phyloP scores from a whole-genome alignment of 1,140 invertebrate species.

The Papilio polyxenes region DNA sequence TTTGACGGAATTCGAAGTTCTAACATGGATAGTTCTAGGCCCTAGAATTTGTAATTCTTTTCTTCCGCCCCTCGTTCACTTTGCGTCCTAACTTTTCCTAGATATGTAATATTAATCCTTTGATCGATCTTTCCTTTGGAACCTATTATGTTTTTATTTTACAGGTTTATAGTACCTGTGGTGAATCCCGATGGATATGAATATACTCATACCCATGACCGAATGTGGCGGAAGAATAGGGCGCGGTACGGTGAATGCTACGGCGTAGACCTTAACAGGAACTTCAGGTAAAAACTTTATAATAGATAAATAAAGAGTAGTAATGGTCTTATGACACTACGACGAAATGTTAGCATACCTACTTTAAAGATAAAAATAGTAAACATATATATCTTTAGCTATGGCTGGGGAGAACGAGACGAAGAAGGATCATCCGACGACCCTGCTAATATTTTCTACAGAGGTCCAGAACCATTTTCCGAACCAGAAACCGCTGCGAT shows the following conservation, averaged over 20 bases:
- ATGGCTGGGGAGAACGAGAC: constrained; percentile 69
- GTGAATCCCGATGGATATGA: constrained; percentile 89
- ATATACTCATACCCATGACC: constrained; percentile 82
- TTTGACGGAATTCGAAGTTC: too few relatives aligned
- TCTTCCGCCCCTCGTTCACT: too few relatives aligned
- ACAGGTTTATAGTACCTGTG: constrained; percentile 85
- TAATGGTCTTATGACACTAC: not conserved
- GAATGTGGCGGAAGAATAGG: constrained; percentile 89
- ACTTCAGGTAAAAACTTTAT: constrained; percentile 78
- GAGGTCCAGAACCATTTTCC: constrained; percentile 89
- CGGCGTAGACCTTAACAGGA: constrained; percentile 86
- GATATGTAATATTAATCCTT: too few relatives aligned
- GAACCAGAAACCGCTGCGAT: constrained; percentile 90
- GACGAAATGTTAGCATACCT: too few relatives aligned
- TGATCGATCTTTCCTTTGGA: too few relatives aligned
- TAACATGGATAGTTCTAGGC: too few relatives aligned
- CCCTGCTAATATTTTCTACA: constrained; percentile 85
- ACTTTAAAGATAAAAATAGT: too few relatives aligned
- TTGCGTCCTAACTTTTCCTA: too few relatives aligned
- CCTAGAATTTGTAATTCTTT: too few relatives aligned
- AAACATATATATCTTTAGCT: constrained; percentile 50
- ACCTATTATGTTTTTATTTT: constrained; percentile 32
- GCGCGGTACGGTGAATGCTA: constrained; percentile 78
- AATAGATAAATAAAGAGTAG: not conserved
- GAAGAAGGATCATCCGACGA: constrained; percentile 83